Base-by-base conservation (phyloP, 2,113 vertebrate genomes). In the Neoarius graeffei region DNA sequence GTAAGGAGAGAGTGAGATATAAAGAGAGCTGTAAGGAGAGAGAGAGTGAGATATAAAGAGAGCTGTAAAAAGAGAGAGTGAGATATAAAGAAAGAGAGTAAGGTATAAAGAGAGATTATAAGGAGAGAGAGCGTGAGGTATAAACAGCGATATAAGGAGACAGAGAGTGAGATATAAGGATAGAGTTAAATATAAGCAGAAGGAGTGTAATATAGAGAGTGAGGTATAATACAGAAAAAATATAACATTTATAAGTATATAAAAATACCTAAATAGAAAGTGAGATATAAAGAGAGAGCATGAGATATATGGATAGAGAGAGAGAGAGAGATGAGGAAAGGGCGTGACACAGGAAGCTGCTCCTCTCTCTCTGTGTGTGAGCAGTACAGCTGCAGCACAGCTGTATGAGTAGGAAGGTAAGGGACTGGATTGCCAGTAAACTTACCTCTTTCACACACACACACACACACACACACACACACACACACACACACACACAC, bases 341-440 rank as follows among this genome's bases (percentile, higher is more conserved):
- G 56, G 27, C 20, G 79, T 35, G 79, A 81, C 17, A 59, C 79
- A 81, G 56, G 79, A 81, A 59, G n/a, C 27, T 81, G n/a, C n/a
- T 54, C 74, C 50, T 57, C 35, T 13, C 19, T 57, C 23, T 56
- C 13, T 56, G 67, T 83, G 17, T 76, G 54, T 85, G 73, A 85
- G 48, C 76, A 25, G 81, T 67, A 62, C 83, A 88, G 83, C 86
- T 83, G 56, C 19, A 79, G 48, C 60, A 88, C 86, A 87, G 86
- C 73, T 85, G 85, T 56, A 86, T 79, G 15, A 84, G 85, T 85
- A 74, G 59, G 80, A 83, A 84, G 67, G 73, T 86, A 86, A 69
- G 69, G 13, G 85, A 64, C 84, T 84, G 66, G 81, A 64, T 11
- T 8, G 74, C 14, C 42, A 82, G 27, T n/a, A 89, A 80, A 35